A percentile compares a stretch with the other conserved stretches of the same genome.
These are phyloP conservation scores for Dinothrombium tinctorium DNA, from an alignment of 1,140 invertebrate genomes.

Conservation along the genomic window DNA sequence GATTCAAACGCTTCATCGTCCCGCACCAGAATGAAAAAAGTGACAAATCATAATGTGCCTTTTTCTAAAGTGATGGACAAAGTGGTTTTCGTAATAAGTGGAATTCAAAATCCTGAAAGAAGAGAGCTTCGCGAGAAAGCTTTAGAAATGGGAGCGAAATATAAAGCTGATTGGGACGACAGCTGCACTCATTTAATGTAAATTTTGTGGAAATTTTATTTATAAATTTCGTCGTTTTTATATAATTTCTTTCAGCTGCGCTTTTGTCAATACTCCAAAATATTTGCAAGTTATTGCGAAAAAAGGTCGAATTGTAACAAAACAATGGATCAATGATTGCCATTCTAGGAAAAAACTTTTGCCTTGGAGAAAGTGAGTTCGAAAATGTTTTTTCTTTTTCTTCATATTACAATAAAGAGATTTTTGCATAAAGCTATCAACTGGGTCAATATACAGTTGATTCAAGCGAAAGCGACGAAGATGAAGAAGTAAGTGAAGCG, in stretches of 20 bases:
- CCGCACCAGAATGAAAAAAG: background rate
- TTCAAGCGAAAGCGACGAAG: conserved; percentile 4
- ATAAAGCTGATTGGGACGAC: conserved; percentile 43
- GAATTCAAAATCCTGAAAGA: conserved; percentile 56
- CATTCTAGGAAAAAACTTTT: conserved; percentile 32
- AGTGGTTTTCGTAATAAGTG: conserved; percentile 54
- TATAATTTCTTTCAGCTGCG: conserved; percentile 36
- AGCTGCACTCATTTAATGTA: conserved; percentile 59
- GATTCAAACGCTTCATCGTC: too few relatives aligned
- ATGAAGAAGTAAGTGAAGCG: conserved; percentile 5
- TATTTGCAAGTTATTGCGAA: conserved; percentile 42
- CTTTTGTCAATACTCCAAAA: conserved; percentile 67
- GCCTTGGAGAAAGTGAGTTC: conserved; percentile 32
- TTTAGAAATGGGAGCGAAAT: conserved; percentile 49
- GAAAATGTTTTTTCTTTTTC: too few relatives aligned
- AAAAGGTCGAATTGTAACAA: conserved; percentile 39
- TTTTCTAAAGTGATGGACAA: conserved; percentile 33
- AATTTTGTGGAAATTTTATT: conserved; percentile 2
- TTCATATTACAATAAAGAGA: background rate
- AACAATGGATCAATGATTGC: conserved; percentile 49
- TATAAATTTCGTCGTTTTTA: conserved; percentile 2
- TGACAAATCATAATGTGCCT: conserved; percentile 19
- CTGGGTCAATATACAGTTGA: conserved; percentile 3
- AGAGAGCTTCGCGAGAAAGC: conserved; percentile 38
- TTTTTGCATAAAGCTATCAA: background rate